Conservation (phyloP, 2,797 vertebrate species). For the Acomys russatus region DNA sequence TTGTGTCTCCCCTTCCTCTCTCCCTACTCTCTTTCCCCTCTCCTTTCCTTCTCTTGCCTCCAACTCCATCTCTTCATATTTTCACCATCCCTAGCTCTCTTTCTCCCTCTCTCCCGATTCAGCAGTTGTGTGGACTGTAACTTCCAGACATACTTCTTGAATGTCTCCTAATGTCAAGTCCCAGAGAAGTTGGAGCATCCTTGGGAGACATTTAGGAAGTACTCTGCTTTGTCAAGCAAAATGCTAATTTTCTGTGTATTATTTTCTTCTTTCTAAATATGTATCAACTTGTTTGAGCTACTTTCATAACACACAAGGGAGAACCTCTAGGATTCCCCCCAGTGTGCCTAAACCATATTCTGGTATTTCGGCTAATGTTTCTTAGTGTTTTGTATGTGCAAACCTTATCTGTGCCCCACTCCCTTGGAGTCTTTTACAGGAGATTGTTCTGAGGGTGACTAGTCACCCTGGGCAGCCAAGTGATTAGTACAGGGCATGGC, state of each 20-base stretch:
- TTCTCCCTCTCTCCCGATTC: neutral
- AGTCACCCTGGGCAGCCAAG: neutral
- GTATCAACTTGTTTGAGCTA: neutral
- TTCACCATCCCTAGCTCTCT: neutral
- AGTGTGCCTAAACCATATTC: neutral
- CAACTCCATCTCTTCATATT: too few relatives aligned
- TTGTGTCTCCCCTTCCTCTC: accelerated
- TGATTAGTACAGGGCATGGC: neutral
- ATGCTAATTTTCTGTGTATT: neutral
- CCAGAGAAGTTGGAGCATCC: neutral
- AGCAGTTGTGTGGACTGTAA: neutral
- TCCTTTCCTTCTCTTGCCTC: too few relatives aligned
- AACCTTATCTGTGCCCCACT: neutral
- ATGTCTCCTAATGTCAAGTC: neutral
- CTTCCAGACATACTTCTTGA: neutral
- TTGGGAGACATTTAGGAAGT: neutral
- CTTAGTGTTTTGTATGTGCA: neutral
- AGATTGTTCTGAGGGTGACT: neutral
- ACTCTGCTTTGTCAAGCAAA: neutral
- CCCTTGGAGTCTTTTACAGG: too few relatives aligned
- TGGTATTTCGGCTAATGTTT: neutral
- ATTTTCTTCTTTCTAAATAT: slow-evolving; percentile 27
- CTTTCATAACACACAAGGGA: neutral
- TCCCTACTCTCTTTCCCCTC: too few relatives aligned
- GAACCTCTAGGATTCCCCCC: neutral